These are phyloP conservation scores for Sorex fumeus DNA, from an alignment of 2,113 vertebrate species.

Conservation along the genomic window DNA sequence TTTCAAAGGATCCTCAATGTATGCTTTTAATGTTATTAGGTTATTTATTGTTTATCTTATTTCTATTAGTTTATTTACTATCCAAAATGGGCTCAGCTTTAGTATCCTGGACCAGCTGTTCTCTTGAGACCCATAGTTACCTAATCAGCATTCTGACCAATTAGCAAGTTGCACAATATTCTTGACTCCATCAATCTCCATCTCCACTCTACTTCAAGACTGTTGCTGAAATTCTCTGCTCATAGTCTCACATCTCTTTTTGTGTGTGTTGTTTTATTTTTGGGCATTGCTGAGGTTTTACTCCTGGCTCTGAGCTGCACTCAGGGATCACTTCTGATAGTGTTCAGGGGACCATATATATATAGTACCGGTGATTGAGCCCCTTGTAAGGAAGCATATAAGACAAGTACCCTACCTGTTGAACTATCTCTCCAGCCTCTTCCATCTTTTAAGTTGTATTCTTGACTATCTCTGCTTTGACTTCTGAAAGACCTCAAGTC, in stretches of 20 bases:
- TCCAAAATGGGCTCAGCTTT: constrained; percentile 6
- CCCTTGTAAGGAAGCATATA: too few species aligned
- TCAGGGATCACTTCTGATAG: too few species aligned
- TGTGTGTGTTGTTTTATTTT: too few species aligned
- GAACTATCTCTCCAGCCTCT: too few species aligned
- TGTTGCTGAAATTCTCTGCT: background rate
- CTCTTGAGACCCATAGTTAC: background rate
- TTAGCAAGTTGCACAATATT: background rate
- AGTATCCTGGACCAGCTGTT: background rate
- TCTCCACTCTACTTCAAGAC: background rate
- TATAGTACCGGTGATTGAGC: too few species aligned
- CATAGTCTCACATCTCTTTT: background rate
- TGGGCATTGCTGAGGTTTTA: too few species aligned
- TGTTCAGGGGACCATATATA: too few species aligned
- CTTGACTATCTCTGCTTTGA: background rate
- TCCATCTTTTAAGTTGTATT: background rate
- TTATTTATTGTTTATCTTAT: constrained; percentile 31
- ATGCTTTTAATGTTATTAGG: constrained; percentile 8
- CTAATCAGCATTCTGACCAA: background rate
- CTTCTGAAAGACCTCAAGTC: background rate
- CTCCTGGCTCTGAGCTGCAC: too few species aligned
- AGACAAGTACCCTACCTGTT: too few species aligned
- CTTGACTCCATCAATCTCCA: background rate
- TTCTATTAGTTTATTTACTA: constrained; percentile 39
- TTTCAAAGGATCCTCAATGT: background rate